phyloP scores from a whole-genome alignment of 2,888 invertebrate genomes.

The Orthosia gracilis region DNA sequence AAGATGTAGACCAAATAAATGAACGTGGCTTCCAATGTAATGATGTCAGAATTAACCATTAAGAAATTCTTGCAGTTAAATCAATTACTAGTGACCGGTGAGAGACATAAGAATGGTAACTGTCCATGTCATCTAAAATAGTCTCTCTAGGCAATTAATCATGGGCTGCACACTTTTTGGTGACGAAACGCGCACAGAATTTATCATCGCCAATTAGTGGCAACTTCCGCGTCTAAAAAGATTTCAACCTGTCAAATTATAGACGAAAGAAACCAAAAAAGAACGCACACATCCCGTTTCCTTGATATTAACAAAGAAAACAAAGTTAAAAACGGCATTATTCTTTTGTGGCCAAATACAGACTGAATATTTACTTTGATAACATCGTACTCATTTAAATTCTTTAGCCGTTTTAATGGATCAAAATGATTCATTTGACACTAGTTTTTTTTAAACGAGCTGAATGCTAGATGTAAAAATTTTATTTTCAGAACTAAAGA shows the following conservation, averaged over 20 bases:
- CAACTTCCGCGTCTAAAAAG: conserved; percentile 82
- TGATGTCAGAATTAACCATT: conserved; percentile 41
- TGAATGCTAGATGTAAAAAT: conserved; percentile 9
- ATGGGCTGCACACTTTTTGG: conserved; percentile 62
- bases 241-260: conserved; percentile 73
- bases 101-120: conserved; percentile 53
- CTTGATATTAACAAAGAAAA: conserved; percentile 69
- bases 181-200: conserved; percentile 76
- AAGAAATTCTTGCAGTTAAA: conserved; percentile 51
- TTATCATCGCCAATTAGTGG: conserved; percentile 84
- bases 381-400: conserved; percentile 62
- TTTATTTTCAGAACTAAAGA: conserved; percentile 5
- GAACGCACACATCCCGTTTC: conserved; percentile 70
- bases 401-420: conserved; percentile 44
- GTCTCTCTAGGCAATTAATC: conserved; percentile 57
- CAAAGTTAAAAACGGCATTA: conserved; percentile 41
- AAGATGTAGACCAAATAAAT: conserved; percentile 46
- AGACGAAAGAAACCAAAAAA: conserved; percentile 71
- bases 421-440: conserved; percentile 53
- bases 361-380: conserved; percentile 52
- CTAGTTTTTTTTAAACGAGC: neutral
- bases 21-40: conserved; percentile 23
- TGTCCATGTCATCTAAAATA: conserved; percentile 50
- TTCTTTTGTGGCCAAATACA: conserved; percentile 55
- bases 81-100: conserved; percentile 51